These are phyloP conservation scores for Elaphurus davidianus DNA, from an alignment of 2,113 vertebrate species.

Conservation along the genomic window DNA sequence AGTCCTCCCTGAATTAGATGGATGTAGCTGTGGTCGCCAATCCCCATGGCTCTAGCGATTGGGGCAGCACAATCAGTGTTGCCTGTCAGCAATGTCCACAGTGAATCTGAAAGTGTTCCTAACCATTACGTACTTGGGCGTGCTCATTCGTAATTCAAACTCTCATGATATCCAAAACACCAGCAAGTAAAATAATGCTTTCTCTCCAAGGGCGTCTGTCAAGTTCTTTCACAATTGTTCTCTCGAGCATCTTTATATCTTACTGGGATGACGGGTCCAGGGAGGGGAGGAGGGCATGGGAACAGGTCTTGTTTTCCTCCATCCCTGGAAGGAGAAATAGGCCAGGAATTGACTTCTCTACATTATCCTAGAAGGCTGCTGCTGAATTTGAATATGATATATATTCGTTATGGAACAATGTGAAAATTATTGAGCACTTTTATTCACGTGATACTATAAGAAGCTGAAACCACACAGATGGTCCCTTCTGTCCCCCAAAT, in stretches of 20 bases:
- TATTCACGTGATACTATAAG: background rate
- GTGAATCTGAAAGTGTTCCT: background rate
- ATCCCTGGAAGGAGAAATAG: background rate
- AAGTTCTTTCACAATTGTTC: background rate
- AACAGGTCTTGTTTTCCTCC: background rate
- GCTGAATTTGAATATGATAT: background rate
- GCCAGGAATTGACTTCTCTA: background rate
- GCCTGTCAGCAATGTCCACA: background rate
- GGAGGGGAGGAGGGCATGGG: background rate
- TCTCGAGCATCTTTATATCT: background rate
- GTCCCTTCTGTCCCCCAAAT: background rate
- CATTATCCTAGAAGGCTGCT: background rate
- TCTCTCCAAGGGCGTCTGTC: slow-evolving; percentile 1
- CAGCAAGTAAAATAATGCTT: background rate
- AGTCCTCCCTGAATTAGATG: background rate
- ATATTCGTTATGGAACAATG: background rate
- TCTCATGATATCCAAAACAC: background rate
- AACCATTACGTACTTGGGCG: background rate
- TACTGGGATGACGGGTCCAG: background rate
- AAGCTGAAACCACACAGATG: background rate
- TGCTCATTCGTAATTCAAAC: background rate
- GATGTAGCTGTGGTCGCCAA: background rate
- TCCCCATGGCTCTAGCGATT: background rate
- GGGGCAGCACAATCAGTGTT: background rate
- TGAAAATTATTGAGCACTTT: background rate